Percentiles rank a stretch among this genome's conserved stretches.
Evolutionary conservation across 2,888 invertebrate species (phyloP).

Genomic region (Pyrrhosoma nymphula): DNA sequence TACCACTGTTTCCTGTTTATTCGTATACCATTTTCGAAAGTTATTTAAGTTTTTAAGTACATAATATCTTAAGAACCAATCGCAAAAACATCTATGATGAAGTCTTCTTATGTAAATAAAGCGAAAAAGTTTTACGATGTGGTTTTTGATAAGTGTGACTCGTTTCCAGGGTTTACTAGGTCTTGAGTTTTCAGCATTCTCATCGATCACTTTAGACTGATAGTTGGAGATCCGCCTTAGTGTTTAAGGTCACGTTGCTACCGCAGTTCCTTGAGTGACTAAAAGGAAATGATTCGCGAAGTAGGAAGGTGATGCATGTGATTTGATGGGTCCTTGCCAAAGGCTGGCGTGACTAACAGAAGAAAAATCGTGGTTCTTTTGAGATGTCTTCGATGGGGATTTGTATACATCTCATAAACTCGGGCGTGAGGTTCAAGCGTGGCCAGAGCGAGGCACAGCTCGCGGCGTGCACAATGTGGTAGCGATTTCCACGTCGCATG

Average conservation of each 20-base stretch:
- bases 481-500: neutral
- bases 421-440: neutral
- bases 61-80: too few species aligned
- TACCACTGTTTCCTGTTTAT: too few species aligned
- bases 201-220: neutral
- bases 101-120: too few species aligned
- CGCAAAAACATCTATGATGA: too few species aligned
- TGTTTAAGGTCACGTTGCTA: neutral
- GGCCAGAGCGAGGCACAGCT: neutral
- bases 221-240: neutral
- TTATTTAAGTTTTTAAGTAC: too few species aligned
- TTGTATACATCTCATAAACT: slow-evolving; percentile 32
- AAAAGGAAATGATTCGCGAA: slow-evolving; percentile 22
- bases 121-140: too few species aligned
- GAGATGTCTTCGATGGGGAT: slow-evolving; percentile 7
- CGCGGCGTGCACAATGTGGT: neutral
- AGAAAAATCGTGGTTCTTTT: neutral
- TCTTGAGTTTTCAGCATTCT: too few species aligned
- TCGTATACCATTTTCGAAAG: too few species aligned
- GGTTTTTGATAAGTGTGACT: too few species aligned
- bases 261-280: neutral
- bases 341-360: neutral
- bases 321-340: neutral
- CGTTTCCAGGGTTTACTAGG: too few species aligned
- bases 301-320: neutral